phyloP scores from a whole-genome alignment of 2,113 vertebrate species.

The Burhinus bistriatus region DNA sequence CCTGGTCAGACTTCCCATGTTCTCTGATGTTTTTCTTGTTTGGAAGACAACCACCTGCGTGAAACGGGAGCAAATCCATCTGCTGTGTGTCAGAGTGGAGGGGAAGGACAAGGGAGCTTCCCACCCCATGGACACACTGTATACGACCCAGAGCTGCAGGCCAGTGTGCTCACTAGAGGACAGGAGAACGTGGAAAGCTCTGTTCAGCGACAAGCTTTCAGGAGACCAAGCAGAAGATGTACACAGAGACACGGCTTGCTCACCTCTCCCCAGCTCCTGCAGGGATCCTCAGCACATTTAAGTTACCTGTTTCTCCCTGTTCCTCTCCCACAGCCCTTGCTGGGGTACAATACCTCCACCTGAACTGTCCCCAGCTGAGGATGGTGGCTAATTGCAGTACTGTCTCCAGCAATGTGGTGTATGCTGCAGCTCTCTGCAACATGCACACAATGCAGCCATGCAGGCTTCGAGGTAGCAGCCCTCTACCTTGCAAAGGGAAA shows the following conservation, averaged over 20 bases:
- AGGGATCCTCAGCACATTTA: background rate
- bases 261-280: rapidly evolving
- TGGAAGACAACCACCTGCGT: background rate
- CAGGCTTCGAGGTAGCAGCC: background rate
- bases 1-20: rapidly evolving
- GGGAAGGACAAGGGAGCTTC: background rate
- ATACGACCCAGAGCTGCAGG: background rate
- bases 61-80: background rate
- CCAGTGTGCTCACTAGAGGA: background rate
- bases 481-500: background rate
- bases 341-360: too few species aligned
- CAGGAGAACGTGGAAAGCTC: rapidly evolving
- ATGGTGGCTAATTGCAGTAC: background rate
- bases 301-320: background rate
- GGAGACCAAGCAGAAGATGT: background rate
- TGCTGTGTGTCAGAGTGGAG: background rate
- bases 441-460: rapidly evolving
- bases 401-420: rapidly evolving
- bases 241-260: background rate
- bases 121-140: rapidly evolving
- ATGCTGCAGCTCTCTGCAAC: background rate
- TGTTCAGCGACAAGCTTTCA: background rate
- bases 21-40: background rate
- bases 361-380: background rate
- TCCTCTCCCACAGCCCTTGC: background rate